Evolutionary conservation across 1,140 invertebrate species (phyloP), one percentile per base, ranked within the genome.

Genomic region (Tigriopus japonicus): DNA sequence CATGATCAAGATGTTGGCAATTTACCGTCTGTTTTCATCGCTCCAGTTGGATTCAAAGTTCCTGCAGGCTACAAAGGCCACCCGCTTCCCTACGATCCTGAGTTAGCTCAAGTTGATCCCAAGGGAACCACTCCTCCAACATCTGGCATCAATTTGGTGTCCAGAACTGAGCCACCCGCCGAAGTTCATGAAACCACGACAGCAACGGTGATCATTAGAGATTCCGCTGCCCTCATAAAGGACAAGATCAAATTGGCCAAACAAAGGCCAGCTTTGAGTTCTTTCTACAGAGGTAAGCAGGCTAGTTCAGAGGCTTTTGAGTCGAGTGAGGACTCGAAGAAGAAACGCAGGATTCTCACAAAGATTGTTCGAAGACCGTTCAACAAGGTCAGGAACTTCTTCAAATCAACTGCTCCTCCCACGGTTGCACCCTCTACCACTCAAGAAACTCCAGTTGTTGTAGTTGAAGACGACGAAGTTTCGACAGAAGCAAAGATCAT

Each of bases 11-110:
- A 52, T 53, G 19, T 24, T 13, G 21, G 40, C 6, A 24, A 17
- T 23, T 24, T 61, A 15, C 59, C 59, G 2, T 24, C 43, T 9
- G 59, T 61, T 1, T 61, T 61, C 41, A 49, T 61, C 24, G 59
- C 59, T 24, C 59, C 59, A 41, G 19, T 61, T 24, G 59, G 52
- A 21, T 56, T 23, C 15, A n/a, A 54, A 17, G 40, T 61, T 40
- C 59, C 59, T 5, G 6, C 45, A 28, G 59, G 59, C 12, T 61
- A 55, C 43, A 49, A 54, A 28, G 59, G 59, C 6, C 43, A 54
- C 12, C 59, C 59, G 1, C 28, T 61, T 14, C 51, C 51, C 43
- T 61, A 14, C 40, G 24, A 55, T 7, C 59, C 59, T 3, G 21
- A 24, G n/a, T 19, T 56, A 13, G 43, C 12, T 35, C 15, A 56